Percentiles rank a stretch among this genome's conserved stretches.
Evolutionary conservation across 1,140 invertebrate species (phyloP).

Genomic region (Tenebrio molitor): DNA sequence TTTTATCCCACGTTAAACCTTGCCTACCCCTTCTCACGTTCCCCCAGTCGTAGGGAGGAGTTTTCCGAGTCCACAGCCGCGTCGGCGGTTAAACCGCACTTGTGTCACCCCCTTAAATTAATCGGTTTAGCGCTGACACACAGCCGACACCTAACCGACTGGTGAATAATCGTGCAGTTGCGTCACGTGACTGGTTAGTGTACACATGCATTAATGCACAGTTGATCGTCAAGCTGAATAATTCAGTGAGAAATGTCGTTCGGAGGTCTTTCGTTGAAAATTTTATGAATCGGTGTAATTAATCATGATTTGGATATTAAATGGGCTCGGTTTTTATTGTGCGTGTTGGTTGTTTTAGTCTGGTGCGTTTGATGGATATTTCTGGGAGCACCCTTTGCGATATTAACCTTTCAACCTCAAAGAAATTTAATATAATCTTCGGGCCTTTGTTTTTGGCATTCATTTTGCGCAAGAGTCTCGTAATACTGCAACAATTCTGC

Average conservation of each 20-base stretch:
- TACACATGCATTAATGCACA: slow-evolving; percentile 6
- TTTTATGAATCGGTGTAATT: slow-evolving; percentile 34
- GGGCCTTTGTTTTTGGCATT: slow-evolving; percentile 33
- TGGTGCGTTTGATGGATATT: slow-evolving; percentile 15
- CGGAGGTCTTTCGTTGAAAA: slow-evolving; percentile 13
- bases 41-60: too few relatives aligned
- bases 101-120: slow-evolving; percentile 27
- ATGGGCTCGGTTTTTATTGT: slow-evolving; percentile 23
- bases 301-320: slow-evolving; percentile 32
- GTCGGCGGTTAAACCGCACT: slow-evolving; percentile 15
- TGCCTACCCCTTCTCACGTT: too few relatives aligned
- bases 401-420: slow-evolving; percentile 39
- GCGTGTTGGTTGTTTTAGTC: slow-evolving; percentile 11
- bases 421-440: slow-evolving; percentile 37
- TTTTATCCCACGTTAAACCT: too few relatives aligned
- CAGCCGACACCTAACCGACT: slow-evolving; percentile 8
- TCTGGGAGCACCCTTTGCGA: slow-evolving; percentile 19
- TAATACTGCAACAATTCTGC: slow-evolving; percentile 39
- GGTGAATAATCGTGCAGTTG: slow-evolving; percentile 14
- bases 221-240: slow-evolving; percentile 19
- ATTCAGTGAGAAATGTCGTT: slow-evolving; percentile 32
- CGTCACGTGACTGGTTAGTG: slow-evolving; percentile 22
- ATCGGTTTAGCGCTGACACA: slow-evolving; percentile 2
- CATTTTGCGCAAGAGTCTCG: slow-evolving; percentile 32
- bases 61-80: neutral